Conservation (phyloP, 2,888 invertebrate genomes). For the Galerucella calmariensis region DNA sequence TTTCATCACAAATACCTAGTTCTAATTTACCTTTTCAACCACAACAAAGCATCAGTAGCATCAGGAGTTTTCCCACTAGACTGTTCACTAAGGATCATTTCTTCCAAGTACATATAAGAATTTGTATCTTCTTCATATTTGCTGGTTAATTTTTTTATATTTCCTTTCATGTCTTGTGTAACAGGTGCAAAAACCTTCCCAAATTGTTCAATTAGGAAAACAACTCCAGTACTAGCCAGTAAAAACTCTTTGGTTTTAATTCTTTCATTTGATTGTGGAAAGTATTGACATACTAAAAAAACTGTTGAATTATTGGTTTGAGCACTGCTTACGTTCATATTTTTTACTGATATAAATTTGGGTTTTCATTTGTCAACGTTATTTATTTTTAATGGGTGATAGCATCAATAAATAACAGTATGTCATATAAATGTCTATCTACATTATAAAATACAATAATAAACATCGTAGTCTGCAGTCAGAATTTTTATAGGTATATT, state of each 20-base stretch:
- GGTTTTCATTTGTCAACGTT: background rate
- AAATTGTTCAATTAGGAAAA: conserved; percentile 71
- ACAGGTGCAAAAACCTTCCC: conserved; percentile 80
- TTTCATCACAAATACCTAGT: background rate
- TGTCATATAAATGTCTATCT: background rate
- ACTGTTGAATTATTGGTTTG: conserved; percentile 24
- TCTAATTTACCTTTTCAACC: conserved; percentile 76
- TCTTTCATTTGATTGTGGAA: conserved; percentile 47
- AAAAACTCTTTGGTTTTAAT: conserved; percentile 53
- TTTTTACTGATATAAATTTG: background rate
- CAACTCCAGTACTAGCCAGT: conserved; percentile 50
- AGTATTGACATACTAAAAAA: conserved; percentile 42
- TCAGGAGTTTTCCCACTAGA: conserved; percentile 64
- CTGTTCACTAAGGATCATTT: conserved; percentile 74
- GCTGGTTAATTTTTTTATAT: conserved; percentile 77
- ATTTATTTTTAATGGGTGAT: background rate
- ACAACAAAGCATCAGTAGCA: conserved; percentile 75
- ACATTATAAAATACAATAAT: background rate
- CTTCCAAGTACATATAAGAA: conserved; percentile 72
- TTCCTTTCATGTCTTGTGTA: conserved; percentile 80
- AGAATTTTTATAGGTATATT: too few species aligned
- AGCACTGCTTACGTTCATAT: background rate
- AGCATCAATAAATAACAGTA: background rate
- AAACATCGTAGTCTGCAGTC: too few species aligned
- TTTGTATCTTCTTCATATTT: conserved; percentile 68